Evolutionary conservation across 1,140 invertebrate species (phyloP).

Genomic region (Cydia strobilella): DNA sequence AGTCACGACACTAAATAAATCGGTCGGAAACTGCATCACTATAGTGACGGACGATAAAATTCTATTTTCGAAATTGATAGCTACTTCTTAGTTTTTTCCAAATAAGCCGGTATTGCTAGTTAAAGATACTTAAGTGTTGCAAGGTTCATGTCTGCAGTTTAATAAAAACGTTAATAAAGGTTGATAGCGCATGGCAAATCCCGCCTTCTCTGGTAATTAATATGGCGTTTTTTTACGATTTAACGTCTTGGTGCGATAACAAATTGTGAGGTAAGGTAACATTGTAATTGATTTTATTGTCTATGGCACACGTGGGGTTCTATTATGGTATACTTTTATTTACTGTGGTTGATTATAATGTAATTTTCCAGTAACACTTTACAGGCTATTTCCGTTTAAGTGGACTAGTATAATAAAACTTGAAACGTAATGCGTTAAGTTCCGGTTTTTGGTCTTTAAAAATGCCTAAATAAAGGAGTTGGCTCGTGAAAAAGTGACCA

Average conservation of each 20-base stretch:
- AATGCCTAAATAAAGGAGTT: neutral
- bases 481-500: neutral
- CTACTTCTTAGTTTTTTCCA: neutral
- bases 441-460: neutral
- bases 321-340: slow-evolving; percentile 1
- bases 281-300: slow-evolving; percentile 39
- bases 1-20: slow-evolving; percentile 25
- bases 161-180: slow-evolving; percentile 37
- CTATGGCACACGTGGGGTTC: slow-evolving; percentile 9
- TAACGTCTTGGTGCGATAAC: slow-evolving; percentile 31
- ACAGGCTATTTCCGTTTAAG: neutral
- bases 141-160: slow-evolving; percentile 32
- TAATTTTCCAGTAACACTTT: neutral
- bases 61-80: slow-evolving; percentile 18
- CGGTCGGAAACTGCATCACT: slow-evolving; percentile 3
- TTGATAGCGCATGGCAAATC: slow-evolving; percentile 36
- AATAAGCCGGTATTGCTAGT: slow-evolving; percentile 15
- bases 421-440: neutral
- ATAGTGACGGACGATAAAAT: slow-evolving; percentile 28
- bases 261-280: slow-evolving; percentile 35
- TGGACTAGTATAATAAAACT: neutral
- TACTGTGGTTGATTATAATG: neutral
- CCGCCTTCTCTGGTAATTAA: slow-evolving; percentile 36
- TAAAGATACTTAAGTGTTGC: slow-evolving; percentile 26
- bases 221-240: slow-evolving; percentile 37